Base-by-base conservation (phyloP, 2,888 invertebrate species). In the Andrena flavipes region DNA sequence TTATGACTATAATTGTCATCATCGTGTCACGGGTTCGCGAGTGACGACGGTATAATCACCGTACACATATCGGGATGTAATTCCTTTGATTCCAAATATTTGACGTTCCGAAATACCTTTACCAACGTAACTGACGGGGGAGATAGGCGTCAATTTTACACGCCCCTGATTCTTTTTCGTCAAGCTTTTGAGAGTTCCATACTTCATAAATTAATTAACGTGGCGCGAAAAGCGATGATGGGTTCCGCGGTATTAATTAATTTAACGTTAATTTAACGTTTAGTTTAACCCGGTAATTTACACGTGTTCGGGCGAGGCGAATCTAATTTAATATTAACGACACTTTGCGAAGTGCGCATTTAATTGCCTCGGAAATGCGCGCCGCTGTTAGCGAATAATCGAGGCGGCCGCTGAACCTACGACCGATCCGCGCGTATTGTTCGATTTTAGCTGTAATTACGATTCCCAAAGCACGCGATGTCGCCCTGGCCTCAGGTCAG, bases 321-420 rank as follows among this genome's bases (percentile, higher is more conserved):
- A 72, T 76, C 76, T 84, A 82, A 82, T 84, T 77, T 73, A 74
- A 73, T 82, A 77, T 84, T 84, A 82, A 86, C 70, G 76, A 73
- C 83, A 80, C 68, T 76, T 80, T 69, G 56, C 84, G 64, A 71
- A 63, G 73, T 51, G 54, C 67, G 69, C 75, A 68, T 80, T 80
- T 84, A 85, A 85, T 84, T 77, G 77, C 72, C 73, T 64, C 62
- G 69, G 72, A 82, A 87, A 85, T 59, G 77, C 60, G 42, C 26
- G 59, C 35, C 56, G 56, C 75, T 75, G 77, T 86, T 86, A 78
- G 35, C 73, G 73, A 68, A 79, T 78, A 86, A 86, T 84, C 75
- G 71, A 76, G 71, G 73, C 60, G 59, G 42, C 23, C 42, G 51
- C 51, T 35, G 76, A 73, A 76, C 68, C 72, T 64, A 29, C 72